Evolutionary conservation across 2,113 vertebrate genomes (phyloP).

Genomic region (Sorex fumeus): DNA sequence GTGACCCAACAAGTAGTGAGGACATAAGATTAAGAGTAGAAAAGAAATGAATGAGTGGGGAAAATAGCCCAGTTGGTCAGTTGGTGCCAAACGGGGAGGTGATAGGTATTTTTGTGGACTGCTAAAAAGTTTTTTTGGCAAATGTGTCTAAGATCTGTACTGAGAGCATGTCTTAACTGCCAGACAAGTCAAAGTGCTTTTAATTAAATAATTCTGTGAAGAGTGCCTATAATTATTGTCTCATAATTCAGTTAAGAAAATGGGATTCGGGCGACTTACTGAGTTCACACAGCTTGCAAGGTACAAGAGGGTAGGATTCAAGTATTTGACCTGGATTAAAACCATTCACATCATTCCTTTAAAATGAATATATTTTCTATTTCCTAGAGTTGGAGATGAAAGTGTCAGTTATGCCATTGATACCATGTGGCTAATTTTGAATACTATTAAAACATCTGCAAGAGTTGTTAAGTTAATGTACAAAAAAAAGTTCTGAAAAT

Average conservation of each 20-base stretch:
- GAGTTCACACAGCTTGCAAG: not conserved
- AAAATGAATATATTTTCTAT: not conserved
- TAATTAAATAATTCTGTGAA: not conserved
- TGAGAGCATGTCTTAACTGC: not conserved
- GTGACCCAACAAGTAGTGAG: not conserved
- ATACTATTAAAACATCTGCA: not conserved
- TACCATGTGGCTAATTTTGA: constrained; percentile 56
- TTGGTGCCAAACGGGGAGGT: not conserved
- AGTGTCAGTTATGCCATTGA: constrained; percentile 7
- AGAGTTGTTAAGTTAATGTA: constrained; percentile 15
- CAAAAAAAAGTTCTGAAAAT: constrained; percentile 14
- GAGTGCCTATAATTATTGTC: not conserved
- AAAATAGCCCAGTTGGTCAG: not conserved
- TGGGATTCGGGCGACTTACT: not conserved
- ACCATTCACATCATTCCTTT: not conserved
- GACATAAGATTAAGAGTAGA: not conserved
- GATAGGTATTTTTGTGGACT: not conserved
- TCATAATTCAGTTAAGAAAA: not conserved
- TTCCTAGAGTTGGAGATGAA: not conserved
- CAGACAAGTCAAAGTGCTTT: not conserved
- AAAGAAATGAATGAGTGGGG: not conserved
- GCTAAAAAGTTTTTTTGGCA: not conserved
- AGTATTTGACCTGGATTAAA: not conserved
- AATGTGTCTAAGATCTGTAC: not conserved
- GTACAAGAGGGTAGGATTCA: not conserved